phyloP scores from a whole-genome alignment of 92 coral and sea anemone genomes.

The Phenganax subtilis region DNA sequence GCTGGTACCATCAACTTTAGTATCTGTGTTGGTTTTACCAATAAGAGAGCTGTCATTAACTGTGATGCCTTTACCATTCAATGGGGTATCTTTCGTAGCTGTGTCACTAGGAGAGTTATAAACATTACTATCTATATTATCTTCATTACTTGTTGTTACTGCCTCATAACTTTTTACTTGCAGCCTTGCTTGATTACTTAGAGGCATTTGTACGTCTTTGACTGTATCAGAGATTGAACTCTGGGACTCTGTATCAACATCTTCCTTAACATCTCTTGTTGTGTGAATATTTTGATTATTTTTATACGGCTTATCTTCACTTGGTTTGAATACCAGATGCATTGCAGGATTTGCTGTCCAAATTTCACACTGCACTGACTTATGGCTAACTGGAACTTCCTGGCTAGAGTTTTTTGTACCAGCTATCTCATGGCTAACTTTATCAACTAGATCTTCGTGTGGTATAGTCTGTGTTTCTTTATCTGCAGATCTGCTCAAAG shows the following conservation, averaged over 20 bases:
- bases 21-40: background rate
- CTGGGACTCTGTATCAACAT: too few relatives aligned
- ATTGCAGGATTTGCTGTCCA: background rate
- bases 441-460: background rate
- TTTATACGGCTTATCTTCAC: background rate
- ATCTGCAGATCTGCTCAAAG: constrained; percentile 27
- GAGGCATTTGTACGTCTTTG: background rate
- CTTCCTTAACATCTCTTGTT: background rate
- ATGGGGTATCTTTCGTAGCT: background rate
- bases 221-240: background rate
- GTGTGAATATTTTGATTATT: background rate
- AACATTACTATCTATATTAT: too few relatives aligned
- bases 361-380: constrained; percentile 32
- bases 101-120: background rate
- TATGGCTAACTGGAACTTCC: background rate
- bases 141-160: background rate
- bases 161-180: background rate
- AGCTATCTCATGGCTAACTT: too few relatives aligned
- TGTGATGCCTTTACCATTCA: background rate
- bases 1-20: background rate
- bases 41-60: background rate
- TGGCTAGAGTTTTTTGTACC: background rate
- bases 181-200: background rate
- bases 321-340: too few relatives aligned
- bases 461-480: constrained; percentile 17